Evolutionary conservation across 1,140 invertebrate genomes (phyloP).

Genomic region (Calephelis nemesis): DNA sequence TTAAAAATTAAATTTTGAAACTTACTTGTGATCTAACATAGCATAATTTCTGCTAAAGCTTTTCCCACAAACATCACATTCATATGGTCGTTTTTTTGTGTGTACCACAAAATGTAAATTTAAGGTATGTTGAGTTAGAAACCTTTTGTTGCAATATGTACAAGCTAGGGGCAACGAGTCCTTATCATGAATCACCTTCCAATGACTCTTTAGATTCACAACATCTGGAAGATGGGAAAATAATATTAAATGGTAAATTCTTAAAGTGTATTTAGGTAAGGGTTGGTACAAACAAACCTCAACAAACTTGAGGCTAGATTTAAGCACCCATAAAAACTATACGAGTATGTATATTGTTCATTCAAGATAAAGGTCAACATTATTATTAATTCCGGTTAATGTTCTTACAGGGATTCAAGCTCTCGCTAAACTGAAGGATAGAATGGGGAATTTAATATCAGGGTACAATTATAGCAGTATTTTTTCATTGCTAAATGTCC

Average conservation of each 20-base stretch:
- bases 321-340: not conserved
- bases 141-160: slow-evolving; percentile 48
- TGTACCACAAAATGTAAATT: slow-evolving; percentile 46
- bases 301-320: no score
- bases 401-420: no score
- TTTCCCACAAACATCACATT: slow-evolving; percentile 48
- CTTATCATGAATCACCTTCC: slow-evolving; percentile 40
- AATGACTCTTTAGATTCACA: slow-evolving; percentile 38
- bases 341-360: not conserved
- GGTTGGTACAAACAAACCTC: no score
- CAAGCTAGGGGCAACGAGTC: slow-evolving; percentile 47
- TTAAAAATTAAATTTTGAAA: slow-evolving; percentile 1
- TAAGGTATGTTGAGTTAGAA: slow-evolving; percentile 26
- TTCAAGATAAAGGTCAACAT: not conserved
- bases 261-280: not conserved
- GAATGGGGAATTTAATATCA: no score
- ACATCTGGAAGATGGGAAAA: slow-evolving; percentile 36
- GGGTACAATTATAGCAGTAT: no score
- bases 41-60: slow-evolving; percentile 39
- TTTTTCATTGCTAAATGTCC: no score
- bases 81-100: slow-evolving; percentile 44
- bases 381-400: not conserved
- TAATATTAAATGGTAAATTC: not conserved
- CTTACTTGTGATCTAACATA: slow-evolving; percentile 47
- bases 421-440: no score